These are phyloP conservation scores for Perizoma flavofasciatum DNA, from an alignment of 2,888 invertebrate genomes.

Conservation along the genomic window DNA sequence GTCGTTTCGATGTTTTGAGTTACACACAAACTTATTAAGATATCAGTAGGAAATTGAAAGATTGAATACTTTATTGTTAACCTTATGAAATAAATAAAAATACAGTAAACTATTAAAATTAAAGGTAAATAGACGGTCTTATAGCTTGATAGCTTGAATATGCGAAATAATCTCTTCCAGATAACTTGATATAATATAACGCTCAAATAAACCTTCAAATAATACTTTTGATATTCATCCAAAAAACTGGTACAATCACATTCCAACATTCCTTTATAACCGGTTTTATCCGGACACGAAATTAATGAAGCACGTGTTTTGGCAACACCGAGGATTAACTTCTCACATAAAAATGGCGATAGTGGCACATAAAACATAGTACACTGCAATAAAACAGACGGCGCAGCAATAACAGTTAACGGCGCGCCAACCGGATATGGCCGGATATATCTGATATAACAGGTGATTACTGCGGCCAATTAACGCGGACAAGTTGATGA, in stretches of 20 bases:
- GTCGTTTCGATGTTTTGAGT: no score
- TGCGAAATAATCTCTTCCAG: no score
- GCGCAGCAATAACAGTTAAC: conserved; percentile 58
- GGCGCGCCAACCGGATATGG: conserved; percentile 42
- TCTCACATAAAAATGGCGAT: conserved; percentile 31
- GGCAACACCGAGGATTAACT: conserved; percentile 32
- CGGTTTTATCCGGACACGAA: conserved; percentile 13
- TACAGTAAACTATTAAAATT: no score
- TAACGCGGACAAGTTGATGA: conserved; percentile 48
- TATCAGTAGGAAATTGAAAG: no score
- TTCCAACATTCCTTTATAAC: conserved; percentile 9
- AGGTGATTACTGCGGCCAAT: conserved; percentile 62
- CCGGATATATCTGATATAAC: conserved; percentile 53
- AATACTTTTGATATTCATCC: background rate
- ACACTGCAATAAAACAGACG: conserved; percentile 51
- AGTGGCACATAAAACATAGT: conserved; percentile 47
- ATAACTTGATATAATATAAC: no score
- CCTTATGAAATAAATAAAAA: no score
- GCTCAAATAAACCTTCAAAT: background rate
- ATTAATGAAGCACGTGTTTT: conserved; percentile 33
- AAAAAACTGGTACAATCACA: conserved; percentile 14
- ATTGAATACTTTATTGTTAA: no score
- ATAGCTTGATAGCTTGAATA: no score
- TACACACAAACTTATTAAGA: no score
- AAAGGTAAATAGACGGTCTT: no score